phyloP scores from a whole-genome alignment of 2,113 vertebrate genomes.

The Strix uralensis region DNA sequence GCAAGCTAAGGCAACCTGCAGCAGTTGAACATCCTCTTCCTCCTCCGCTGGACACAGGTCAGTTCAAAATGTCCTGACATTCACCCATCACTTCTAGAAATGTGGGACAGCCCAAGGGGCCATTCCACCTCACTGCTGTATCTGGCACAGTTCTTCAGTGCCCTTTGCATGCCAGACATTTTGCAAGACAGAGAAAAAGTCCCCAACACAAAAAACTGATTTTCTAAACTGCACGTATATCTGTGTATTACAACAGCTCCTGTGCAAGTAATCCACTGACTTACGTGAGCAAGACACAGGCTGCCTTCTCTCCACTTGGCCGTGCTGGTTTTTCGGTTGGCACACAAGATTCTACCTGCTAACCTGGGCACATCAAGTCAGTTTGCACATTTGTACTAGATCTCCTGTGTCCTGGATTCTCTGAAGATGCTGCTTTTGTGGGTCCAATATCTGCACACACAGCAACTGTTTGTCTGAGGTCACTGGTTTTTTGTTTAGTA shows the following conservation, averaged over 20 bases:
- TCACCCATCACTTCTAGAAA: neutral
- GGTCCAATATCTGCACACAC: neutral
- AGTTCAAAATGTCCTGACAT: neutral
- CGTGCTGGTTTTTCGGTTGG: accelerated
- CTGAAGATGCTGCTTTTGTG: neutral
- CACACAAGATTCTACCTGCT: neutral
- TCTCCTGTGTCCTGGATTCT: neutral
- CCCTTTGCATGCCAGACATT: neutral
- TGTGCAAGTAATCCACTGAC: neutral
- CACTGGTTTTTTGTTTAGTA: neutral
- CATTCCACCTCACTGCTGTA: neutral
- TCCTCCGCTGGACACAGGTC: neutral
- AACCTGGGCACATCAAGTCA: neutral
- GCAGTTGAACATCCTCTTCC: neutral
- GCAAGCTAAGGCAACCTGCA: neutral
- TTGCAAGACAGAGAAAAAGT: neutral
- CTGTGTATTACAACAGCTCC: neutral
- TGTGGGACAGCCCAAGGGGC: neutral
- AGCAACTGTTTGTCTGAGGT: neutral
- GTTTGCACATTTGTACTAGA: neutral
- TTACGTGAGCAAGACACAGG: accelerated
- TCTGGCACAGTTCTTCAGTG: neutral
- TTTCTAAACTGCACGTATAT: neutral
- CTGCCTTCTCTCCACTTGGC: neutral
- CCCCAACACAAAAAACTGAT: neutral